These are phyloP conservation scores for Ornithorhynchus anatinus DNA, from an alignment of 2,113 vertebrate species.

Conservation along the genomic window DNA sequence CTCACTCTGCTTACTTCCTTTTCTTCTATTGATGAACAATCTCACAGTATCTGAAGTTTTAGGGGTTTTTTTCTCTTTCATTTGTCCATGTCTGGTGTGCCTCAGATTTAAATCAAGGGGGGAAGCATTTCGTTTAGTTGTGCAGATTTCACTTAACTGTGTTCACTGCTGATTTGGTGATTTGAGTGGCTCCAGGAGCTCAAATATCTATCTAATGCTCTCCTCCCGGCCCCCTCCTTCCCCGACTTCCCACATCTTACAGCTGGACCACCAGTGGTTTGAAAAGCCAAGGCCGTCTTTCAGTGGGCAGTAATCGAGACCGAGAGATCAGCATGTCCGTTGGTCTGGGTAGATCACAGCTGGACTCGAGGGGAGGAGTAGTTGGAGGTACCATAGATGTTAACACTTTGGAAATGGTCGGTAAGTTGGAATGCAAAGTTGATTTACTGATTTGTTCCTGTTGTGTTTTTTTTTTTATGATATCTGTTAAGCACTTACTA, in stretches of 20 bases:
- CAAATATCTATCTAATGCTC: not conserved
- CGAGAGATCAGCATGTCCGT: slow-evolving; percentile 98
- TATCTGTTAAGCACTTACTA: too few species aligned
- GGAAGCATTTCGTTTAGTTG: too few species aligned
- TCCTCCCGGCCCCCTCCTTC: too few species aligned
- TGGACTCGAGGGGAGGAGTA: slow-evolving; percentile 97
- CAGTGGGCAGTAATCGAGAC: slow-evolving; percentile 95
- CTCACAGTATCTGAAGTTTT: too few species aligned
- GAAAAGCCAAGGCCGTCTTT: slow-evolving; percentile 96
- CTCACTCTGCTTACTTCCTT: too few species aligned
- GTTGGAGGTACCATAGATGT: slow-evolving; percentile 98
- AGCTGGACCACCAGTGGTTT: slow-evolving; percentile 98
- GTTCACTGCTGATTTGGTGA: not conserved
- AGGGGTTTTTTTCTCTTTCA: too few species aligned
- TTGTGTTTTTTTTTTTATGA: too few species aligned
- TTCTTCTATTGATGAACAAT: too few species aligned
- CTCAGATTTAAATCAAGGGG: too few species aligned
- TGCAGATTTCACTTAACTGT: not conserved
- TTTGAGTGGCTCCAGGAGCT: not conserved
- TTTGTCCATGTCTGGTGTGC: too few species aligned
- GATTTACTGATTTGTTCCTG: not conserved
- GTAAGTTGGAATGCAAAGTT: slow-evolving; percentile 76
- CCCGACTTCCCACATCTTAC: slow-evolving; percentile 8
- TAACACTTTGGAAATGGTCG: slow-evolving; percentile 98
- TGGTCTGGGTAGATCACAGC: slow-evolving; percentile 93